These are phyloP conservation scores for Galago senegalensis DNA, from an alignment of 2,797 vertebrate genomes.

Conservation along the genomic window DNA sequence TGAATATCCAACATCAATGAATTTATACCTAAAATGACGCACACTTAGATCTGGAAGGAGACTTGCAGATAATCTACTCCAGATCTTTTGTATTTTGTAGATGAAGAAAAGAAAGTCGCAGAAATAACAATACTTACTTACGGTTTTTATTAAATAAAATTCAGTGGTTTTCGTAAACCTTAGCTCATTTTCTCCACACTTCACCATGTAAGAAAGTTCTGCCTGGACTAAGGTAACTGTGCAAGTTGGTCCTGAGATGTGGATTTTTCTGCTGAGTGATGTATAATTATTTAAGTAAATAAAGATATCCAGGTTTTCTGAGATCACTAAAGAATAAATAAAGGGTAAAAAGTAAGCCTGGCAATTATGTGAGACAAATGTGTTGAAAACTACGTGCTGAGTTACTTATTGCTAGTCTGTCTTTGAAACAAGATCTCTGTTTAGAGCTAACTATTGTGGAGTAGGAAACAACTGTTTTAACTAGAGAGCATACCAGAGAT, in stretches of 20 bases:
- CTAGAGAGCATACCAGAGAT: constrained; percentile 3
- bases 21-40: neutral
- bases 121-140: constrained; percentile 1
- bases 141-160: neutral
- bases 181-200: neutral
- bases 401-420: constrained; percentile 8
- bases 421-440: constrained; percentile 10
- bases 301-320: constrained; percentile 26
- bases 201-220: neutral
- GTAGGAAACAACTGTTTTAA: neutral
- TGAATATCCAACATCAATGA: neutral
- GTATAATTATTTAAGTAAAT: constrained; percentile 25
- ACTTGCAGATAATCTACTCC: neutral
- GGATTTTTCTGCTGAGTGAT: neutral
- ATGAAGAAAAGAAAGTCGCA: constrained; percentile 36
- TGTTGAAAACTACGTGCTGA: neutral
- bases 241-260: neutral
- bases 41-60: neutral
- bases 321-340: neutral
- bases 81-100: neutral
- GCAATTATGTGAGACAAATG: neutral
- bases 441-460: neutral
- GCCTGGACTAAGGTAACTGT: neutral
- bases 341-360: neutral
- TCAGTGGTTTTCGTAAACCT: neutral